phyloP scores from a whole-genome alignment of 2,888 invertebrate species.

The Panopea generosa region DNA sequence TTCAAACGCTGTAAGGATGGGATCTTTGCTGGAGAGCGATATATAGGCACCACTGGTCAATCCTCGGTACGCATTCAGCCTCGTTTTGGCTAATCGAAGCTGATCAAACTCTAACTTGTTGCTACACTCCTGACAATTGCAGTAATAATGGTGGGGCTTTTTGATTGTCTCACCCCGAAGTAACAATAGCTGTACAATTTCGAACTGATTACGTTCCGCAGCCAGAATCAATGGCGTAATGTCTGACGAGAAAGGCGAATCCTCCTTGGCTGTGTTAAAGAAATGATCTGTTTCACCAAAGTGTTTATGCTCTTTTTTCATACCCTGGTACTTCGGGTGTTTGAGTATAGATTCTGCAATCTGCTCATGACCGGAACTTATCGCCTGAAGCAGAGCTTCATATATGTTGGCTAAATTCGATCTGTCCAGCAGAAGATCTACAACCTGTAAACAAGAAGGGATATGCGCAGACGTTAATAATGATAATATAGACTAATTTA shows the following conservation, averaged over 20 bases:
- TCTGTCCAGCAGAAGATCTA: constrained; percentile 76
- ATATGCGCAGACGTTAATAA: neutral
- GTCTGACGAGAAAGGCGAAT: constrained; percentile 80
- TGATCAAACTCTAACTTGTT: constrained; percentile 79
- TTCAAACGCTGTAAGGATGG: constrained; percentile 80
- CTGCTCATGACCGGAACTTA: constrained; percentile 82
- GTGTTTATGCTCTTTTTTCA: constrained; percentile 75
- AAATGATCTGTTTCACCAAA: constrained; percentile 78
- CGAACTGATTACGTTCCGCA: constrained; percentile 80
- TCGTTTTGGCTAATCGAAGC: constrained; percentile 77
- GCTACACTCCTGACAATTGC: constrained; percentile 80
- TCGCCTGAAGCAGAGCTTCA: constrained; percentile 80
- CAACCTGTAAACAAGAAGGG: constrained; percentile 74
- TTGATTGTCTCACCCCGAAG: constrained; percentile 80
- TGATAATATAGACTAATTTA: too few relatives aligned
- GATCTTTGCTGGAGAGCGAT: constrained; percentile 81
- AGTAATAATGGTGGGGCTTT: constrained; percentile 83
- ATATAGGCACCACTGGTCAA: constrained; percentile 82
- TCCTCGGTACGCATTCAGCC: constrained; percentile 81
- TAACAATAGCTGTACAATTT: constrained; percentile 78
- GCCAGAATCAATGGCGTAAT: constrained; percentile 81
- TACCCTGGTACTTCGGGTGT: constrained; percentile 80
- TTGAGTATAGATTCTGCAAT: constrained; percentile 82
- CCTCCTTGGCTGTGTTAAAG: constrained; percentile 75
- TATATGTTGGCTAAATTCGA: constrained; percentile 79